Base-by-base conservation (phyloP, 2,113 vertebrate genomes). In the Cebus imitator region DNA sequence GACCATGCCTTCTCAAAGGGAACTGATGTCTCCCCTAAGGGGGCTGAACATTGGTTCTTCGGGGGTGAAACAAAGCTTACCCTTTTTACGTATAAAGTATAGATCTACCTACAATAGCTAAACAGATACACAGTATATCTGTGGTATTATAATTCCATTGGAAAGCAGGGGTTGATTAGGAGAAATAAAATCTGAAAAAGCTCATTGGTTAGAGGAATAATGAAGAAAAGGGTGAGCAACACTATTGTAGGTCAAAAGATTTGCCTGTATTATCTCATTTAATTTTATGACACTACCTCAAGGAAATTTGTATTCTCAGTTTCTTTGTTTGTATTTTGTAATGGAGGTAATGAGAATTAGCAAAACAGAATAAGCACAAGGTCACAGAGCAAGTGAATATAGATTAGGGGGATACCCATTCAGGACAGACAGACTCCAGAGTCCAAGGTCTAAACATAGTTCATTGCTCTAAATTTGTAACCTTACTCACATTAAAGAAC, bases 241-340 rank as follows among this genome's bases (percentile, higher is more conserved):
- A 35, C 12, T 45, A 48, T 75, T 70, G 2, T 61, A 83, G 61
- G 81, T 61, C 72, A 86, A 17, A 70, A 64, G 68, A 72, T 35
- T 61, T 94, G n/a, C 55, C 32, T 70, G 0, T 97, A 30, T 95
- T 81, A 66, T 81, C 18, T 90, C 89, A 79, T 25, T 83, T 96
- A 92, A 76, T 72, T 95, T 91, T 84, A 73, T 17, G 52, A 21
- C 9, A 81, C 30, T 43, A 55, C 40, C 4, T 70, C 6, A 18
- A 72, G 17, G 58, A 48, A 91, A 35, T 52, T 52, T 52, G 20
- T 85, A 78, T 81, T 93, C 13, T 30, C 83, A 85, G 76, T 95
- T 43, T 87, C 40, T 70, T 23, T 8, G 52, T 95, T 91, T 64
- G 5, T 64, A 64, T 64, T 64, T 64, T 64, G 5, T 64, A 30